A percentile compares a stretch with the other conserved stretches of the same genome.
phyloP scores from a whole-genome alignment of 2,113 vertebrate species.

The Saccopteryx leptura region DNA sequence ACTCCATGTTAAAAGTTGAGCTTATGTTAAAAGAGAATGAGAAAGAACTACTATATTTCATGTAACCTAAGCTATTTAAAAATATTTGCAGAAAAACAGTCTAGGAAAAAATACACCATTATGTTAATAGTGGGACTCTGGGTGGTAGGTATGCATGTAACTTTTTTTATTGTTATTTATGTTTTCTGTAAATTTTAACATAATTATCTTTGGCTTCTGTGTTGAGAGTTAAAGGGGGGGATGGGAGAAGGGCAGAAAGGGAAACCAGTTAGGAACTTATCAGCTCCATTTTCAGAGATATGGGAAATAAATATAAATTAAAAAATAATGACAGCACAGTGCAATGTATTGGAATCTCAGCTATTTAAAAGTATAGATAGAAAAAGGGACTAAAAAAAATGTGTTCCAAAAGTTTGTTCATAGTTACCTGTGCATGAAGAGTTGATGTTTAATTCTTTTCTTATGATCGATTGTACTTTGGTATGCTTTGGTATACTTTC shows the following conservation, averaged over 20 bases:
- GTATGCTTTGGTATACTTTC: slow-evolving; percentile 7
- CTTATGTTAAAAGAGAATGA: neutral
- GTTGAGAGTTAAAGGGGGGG: neutral
- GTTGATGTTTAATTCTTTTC: neutral
- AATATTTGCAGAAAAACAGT: slow-evolving; percentile 14
- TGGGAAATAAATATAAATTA: neutral
- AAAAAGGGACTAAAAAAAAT: neutral
- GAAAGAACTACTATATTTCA: neutral
- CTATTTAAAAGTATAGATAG: neutral
- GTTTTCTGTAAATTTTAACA: slow-evolving; percentile 36
- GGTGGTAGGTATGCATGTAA: neutral
- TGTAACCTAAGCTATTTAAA: slow-evolving; percentile 11
- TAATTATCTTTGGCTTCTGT: slow-evolving; percentile 12
- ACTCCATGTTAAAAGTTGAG: neutral
- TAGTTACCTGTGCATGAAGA: neutral
- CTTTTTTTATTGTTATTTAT: neutral
- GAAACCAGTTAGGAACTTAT: neutral
- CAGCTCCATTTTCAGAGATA: neutral
- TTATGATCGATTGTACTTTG: slow-evolving; percentile 23
- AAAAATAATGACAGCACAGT: neutral
- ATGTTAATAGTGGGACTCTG: neutral
- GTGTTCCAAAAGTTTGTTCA: neutral
- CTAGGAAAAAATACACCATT: neutral
- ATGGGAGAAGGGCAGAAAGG: neutral
- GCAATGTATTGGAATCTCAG: neutral